Evolutionary conservation across 2,797 vertebrate genomes (phyloP).

Genomic region (Gallinago nigripennis): DNA sequence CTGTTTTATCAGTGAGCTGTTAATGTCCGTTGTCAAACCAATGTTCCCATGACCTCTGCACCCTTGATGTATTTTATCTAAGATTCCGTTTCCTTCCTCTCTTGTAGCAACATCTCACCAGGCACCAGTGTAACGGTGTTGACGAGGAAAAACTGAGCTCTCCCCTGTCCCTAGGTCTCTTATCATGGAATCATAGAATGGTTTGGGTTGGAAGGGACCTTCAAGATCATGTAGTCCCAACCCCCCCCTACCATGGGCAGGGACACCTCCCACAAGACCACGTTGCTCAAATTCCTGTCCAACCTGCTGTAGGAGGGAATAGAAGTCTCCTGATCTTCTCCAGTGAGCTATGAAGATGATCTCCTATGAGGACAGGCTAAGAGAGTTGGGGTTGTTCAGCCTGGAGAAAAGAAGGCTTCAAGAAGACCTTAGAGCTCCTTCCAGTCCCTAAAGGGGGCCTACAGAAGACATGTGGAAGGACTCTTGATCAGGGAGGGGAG

Average conservation of each 20-base stretch:
- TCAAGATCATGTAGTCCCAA: neutral
- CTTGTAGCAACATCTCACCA: neutral
- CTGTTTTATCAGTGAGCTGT: accelerated
- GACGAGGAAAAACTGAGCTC: neutral
- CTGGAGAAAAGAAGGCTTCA: too few relatives aligned
- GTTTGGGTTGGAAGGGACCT: neutral
- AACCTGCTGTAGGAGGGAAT: neutral
- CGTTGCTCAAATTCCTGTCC: neutral
- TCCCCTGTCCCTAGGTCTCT: neutral
- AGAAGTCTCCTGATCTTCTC: neutral
- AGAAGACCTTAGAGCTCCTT: too few relatives aligned
- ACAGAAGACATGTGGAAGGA: too few relatives aligned
- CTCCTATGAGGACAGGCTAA: too few relatives aligned
- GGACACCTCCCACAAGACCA: neutral
- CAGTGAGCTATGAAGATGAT: neutral
- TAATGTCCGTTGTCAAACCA: accelerated
- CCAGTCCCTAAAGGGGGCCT: too few relatives aligned
- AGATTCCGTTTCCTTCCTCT: neutral
- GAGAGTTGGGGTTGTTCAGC: too few relatives aligned
- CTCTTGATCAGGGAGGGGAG: too few relatives aligned
- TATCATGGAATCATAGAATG: neutral
- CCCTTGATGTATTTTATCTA: accelerated
- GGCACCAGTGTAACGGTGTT: accelerated
- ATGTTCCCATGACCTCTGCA: neutral
- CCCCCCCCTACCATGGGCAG: neutral